phyloP scores from a whole-genome alignment of 2,888 invertebrate genomes.

The Pristionchus japonicus region DNA sequence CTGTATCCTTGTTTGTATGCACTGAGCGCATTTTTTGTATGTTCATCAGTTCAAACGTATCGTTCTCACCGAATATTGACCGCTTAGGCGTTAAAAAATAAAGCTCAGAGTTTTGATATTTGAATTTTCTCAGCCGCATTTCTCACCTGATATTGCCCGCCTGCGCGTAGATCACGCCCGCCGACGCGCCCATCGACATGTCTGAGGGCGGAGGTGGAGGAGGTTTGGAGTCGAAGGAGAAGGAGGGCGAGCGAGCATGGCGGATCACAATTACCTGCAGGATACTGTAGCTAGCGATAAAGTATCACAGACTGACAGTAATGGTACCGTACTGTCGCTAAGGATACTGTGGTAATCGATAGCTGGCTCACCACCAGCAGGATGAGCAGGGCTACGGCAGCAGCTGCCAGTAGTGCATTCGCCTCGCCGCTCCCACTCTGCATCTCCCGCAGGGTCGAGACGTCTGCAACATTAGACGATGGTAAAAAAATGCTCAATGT shows the following conservation, averaged over 20 bases:
- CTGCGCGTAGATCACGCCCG: conserved; percentile 42
- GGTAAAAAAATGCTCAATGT: background rate
- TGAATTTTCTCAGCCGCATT: background rate
- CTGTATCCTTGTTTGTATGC: too few relatives aligned
- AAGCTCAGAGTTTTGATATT: too few relatives aligned
- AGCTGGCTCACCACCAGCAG: conserved; percentile 24
- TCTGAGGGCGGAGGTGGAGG: background rate
- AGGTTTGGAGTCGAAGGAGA: background rate
- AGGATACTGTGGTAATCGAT: background rate
- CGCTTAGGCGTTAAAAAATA: conserved; percentile 21
- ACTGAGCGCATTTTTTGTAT: too few relatives aligned
- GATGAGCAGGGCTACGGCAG: background rate
- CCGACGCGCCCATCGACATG: background rate
- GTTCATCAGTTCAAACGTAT: too few relatives aligned
- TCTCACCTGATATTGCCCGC: conserved; percentile 13
- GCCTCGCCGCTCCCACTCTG: conserved; percentile 53
- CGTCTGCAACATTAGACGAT: conserved; percentile 53
- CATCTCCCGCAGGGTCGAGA: conserved; percentile 63
- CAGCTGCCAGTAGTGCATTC: conserved; percentile 40
- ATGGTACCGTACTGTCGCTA: background rate
- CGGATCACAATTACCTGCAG: conserved; percentile 33
- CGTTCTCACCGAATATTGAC: background rate
- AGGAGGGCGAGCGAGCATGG: conserved; percentile 4
- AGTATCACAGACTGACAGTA: background rate
- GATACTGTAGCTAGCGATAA: background rate